Conservation (phyloP, 2,888 invertebrate species). For the Eupeodes latifasciatus region DNA sequence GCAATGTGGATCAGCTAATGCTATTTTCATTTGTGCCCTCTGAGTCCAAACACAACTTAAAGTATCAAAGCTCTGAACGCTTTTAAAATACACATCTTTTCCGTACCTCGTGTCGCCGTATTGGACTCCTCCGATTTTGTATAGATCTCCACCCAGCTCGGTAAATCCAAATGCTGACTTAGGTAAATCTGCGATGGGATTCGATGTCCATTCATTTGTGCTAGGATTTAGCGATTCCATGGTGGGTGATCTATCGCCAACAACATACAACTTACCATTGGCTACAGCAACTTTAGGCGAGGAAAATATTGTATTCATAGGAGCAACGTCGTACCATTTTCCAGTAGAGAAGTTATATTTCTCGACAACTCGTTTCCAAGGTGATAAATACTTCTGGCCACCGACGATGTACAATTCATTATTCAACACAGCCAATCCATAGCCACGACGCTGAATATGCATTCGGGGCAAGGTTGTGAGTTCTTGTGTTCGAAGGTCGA, state of each 20-base stretch:
- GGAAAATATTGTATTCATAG: not conserved
- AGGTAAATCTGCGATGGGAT: not conserved
- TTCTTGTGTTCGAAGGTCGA: not conserved
- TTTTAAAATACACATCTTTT: slow-evolving; percentile 1
- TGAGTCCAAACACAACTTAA: not conserved
- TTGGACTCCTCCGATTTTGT: slow-evolving; percentile 7
- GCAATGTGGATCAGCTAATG: not conserved
- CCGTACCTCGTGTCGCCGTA: slow-evolving; percentile 1
- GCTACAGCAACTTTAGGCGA: not conserved
- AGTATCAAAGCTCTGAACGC: not conserved
- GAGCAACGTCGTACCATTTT: slow-evolving; percentile 12
- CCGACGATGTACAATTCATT: not conserved
- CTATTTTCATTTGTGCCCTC: slow-evolving; percentile 4
- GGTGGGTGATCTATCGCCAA: not conserved
- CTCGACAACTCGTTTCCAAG: slow-evolving; percentile 12
- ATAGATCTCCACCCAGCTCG: not conserved
- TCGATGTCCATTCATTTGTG: not conserved
- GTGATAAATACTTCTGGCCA: slow-evolving; percentile 3
- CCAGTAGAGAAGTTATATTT: slow-evolving; percentile 2
- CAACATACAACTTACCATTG: not conserved
- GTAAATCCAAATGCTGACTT: not conserved
- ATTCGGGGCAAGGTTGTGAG: not conserved
- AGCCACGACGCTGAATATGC: not conserved
- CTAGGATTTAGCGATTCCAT: not conserved
- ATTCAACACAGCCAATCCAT: not conserved